Conservation (phyloP, 2,113 vertebrate species). For the Cheilinus undulatus region DNA sequence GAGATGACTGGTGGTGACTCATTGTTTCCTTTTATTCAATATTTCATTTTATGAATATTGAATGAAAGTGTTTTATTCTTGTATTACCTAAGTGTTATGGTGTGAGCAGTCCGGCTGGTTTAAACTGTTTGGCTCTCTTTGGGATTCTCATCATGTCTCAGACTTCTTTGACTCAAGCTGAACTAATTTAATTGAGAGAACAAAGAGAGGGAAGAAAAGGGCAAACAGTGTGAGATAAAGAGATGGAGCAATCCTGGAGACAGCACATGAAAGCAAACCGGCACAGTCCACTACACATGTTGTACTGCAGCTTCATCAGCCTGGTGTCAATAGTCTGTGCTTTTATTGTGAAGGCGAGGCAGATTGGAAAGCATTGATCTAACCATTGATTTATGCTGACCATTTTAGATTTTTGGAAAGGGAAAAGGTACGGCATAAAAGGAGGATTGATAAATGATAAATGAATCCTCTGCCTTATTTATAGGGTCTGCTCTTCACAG, state of each 20-base stretch:
- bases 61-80: background rate
- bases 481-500: no score
- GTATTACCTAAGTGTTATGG: background rate
- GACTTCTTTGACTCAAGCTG: background rate
- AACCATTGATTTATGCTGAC: background rate
- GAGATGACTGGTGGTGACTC: no score
- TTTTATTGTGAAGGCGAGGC: background rate
- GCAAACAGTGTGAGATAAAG: background rate
- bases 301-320: background rate
- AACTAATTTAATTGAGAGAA: background rate
- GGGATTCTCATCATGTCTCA: background rate
- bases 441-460: no score
- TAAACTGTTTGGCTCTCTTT: background rate
- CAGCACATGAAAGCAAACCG: constrained; percentile 8
- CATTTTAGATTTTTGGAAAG: no score
- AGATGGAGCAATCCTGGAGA: background rate
- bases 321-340: background rate
- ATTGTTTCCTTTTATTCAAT: no score
- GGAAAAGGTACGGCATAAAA: no score
- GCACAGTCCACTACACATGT: background rate
- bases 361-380: background rate
- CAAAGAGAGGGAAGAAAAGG: background rate
- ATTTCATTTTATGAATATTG: no score
- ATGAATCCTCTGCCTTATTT: no score
- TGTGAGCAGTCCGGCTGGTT: background rate